Evolutionary conservation across 2,888 invertebrate species (phyloP).

Genomic region (Esperia sulphurella): DNA sequence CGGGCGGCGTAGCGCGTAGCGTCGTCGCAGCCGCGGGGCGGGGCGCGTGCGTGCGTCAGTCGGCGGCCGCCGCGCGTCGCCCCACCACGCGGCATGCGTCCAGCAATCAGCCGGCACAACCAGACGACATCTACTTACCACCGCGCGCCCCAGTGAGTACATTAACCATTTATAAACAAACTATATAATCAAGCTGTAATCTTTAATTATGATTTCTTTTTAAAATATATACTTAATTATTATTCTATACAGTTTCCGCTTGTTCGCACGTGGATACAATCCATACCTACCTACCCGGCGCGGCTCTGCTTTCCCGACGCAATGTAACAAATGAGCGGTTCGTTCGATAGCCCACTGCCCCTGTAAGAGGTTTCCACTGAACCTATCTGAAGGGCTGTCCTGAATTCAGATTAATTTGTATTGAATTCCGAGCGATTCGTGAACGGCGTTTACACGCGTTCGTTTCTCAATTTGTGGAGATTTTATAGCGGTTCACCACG

Average conservation of each 20-base stretch:
- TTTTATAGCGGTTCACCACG: conserved; percentile 13
- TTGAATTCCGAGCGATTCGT: conserved; percentile 27
- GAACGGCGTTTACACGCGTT: conserved; percentile 10
- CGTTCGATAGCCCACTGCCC: conserved; percentile 79
- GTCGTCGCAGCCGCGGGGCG: conserved; percentile 21
- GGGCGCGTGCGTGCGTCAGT: conserved; percentile 70
- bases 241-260: conserved; percentile 23
- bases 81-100: conserved; percentile 63
- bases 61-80: conserved; percentile 64
- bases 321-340: conserved; percentile 66
- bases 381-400: conserved; percentile 63
- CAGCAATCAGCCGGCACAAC: conserved; percentile 33
- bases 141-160: conserved; percentile 76
- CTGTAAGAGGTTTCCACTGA: conserved; percentile 67
- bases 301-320: conserved; percentile 48
- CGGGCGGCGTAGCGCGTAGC: conserved; percentile 42
- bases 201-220: conserved; percentile 23
- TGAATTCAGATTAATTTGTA: conserved; percentile 46
- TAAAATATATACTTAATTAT: conserved; percentile 31
- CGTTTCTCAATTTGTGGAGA: conserved; percentile 13
- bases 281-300: conserved; percentile 38
- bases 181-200: background rate
- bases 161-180: background rate
- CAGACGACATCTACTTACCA: conserved; percentile 41
- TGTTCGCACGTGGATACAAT: conserved; percentile 71